phyloP scores from a whole-genome alignment of 1,140 invertebrate genomes.

The Parapsyche elsis region DNA sequence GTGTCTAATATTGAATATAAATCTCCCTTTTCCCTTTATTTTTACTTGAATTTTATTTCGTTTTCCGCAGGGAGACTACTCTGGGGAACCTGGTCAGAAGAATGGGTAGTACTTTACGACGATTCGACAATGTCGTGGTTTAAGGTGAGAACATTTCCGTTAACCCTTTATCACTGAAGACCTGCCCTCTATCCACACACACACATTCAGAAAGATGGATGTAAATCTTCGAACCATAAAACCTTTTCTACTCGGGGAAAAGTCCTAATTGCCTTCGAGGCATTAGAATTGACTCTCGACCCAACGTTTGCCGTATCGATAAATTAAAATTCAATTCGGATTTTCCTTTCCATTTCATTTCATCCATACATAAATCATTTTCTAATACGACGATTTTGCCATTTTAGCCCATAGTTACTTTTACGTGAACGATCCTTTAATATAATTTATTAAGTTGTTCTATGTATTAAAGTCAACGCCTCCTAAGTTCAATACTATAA shows the following conservation, averaged over 20 bases:
- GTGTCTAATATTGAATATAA: background rate
- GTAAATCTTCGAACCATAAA: conserved; percentile 1
- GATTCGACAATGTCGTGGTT: conserved; percentile 84
- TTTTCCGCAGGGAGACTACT: conserved; percentile 74
- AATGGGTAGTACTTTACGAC: conserved; percentile 83
- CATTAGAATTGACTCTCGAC: background rate
- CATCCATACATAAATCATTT: no score
- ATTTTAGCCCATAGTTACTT: no score
- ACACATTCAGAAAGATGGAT: background rate
- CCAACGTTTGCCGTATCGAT: background rate
- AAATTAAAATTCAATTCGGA: conserved; percentile 13
- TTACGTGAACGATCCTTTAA: no score
- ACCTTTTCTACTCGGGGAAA: background rate
- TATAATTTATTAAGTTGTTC: no score
- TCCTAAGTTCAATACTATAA: no score
- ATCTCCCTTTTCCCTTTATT: background rate
- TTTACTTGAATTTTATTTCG: conserved; percentile 42
- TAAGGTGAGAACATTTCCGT: conserved; percentile 65
- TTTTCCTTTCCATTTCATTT: background rate
- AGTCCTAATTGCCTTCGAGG: background rate
- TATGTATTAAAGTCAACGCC: no score
- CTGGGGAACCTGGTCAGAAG: conserved; percentile 82
- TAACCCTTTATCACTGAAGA: conserved; percentile 2
- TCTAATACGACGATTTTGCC: no score
- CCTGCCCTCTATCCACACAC: background rate